Percentiles rank a stretch among this genome's conserved stretches.
These are phyloP conservation scores for Ceratoteleas bidentatus DNA, from an alignment of 1,140 invertebrate species.

Conservation along the genomic window DNA sequence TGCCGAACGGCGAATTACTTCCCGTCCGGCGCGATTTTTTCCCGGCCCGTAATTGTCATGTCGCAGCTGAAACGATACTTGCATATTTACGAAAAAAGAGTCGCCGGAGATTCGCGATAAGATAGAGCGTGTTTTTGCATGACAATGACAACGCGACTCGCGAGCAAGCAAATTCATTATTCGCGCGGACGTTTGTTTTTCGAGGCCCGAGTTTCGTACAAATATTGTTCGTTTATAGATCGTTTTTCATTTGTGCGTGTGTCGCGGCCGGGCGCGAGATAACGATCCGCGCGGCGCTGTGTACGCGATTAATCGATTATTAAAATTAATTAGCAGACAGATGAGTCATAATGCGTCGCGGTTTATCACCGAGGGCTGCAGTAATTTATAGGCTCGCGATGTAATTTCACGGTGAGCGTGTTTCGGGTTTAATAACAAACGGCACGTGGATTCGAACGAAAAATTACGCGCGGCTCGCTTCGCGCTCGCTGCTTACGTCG, in stretches of 20 bases:
- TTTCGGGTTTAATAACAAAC: too few species aligned
- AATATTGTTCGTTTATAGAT: slow-evolving; percentile 55
- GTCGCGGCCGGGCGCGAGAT: slow-evolving; percentile 30
- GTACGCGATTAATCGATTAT: slow-evolving; percentile 40
- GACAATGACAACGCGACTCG: slow-evolving; percentile 42
- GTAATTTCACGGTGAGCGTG: neutral
- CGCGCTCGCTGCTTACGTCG: too few species aligned
- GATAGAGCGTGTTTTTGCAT: slow-evolving; percentile 46
- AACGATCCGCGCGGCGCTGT: slow-evolving; percentile 12
- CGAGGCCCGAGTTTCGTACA: slow-evolving; percentile 28
- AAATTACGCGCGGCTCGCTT: too few species aligned
- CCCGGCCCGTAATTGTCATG: slow-evolving; percentile 56
- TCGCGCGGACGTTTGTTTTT: slow-evolving; percentile 27
- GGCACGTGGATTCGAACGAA: too few species aligned
- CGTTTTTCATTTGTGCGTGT: slow-evolving; percentile 32
- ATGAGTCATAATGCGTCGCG: slow-evolving; percentile 28
- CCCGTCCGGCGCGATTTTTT: too few species aligned
- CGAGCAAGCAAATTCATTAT: slow-evolving; percentile 44
- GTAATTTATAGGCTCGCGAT: neutral
- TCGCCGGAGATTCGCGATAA: slow-evolving; percentile 45
- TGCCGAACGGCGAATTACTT: too few species aligned
- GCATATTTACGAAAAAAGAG: slow-evolving; percentile 44
- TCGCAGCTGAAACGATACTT: slow-evolving; percentile 50
- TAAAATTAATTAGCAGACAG: slow-evolving; percentile 50
- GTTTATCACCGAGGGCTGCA: slow-evolving; percentile 3